phyloP scores from a whole-genome alignment of 2,888 invertebrate species.

The Trachelus tabidus region DNA sequence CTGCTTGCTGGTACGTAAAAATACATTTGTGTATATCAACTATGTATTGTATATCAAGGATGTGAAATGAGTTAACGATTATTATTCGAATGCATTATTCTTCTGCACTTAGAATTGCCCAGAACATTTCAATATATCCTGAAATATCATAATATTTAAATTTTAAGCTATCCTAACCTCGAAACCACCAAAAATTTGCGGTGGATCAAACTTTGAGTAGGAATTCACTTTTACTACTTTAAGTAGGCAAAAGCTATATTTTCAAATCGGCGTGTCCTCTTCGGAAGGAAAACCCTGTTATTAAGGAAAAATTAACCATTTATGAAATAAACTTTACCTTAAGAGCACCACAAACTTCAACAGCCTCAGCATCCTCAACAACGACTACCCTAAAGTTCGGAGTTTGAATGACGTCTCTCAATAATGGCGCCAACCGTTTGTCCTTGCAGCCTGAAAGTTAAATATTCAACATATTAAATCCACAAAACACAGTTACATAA shows the following conservation, averaged over 20 bases:
- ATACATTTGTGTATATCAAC: no score
- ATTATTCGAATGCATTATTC: no score
- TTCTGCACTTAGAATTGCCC: no score
- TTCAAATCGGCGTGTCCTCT: no score
- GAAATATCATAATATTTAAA: no score
- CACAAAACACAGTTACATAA: no score
- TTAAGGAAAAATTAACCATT: background rate
- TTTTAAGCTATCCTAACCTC: background rate
- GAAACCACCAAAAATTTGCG: background rate
- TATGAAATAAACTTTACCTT: slow-evolving; percentile 54
- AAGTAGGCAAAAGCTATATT: background rate
- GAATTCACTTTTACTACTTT: no score
- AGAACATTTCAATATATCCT: no score
- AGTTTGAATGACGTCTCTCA: slow-evolving; percentile 74
- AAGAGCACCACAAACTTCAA: slow-evolving; percentile 78
- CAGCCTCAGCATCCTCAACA: slow-evolving; percentile 74
- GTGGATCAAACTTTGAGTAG: no score
- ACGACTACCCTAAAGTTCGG: slow-evolving; percentile 75
- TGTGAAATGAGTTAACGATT: no score
- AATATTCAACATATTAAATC: slow-evolving; percentile 19
- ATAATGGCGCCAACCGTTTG: slow-evolving; percentile 66
- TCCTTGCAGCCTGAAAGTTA: slow-evolving; percentile 63
- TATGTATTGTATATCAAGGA: no score
- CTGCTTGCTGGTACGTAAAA: no score
- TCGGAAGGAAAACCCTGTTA: background rate